Percentiles rank a stretch among this genome's conserved stretches.
phyloP scores from a whole-genome alignment of 2,113 vertebrate genomes.

The Leiothrix lutea region DNA sequence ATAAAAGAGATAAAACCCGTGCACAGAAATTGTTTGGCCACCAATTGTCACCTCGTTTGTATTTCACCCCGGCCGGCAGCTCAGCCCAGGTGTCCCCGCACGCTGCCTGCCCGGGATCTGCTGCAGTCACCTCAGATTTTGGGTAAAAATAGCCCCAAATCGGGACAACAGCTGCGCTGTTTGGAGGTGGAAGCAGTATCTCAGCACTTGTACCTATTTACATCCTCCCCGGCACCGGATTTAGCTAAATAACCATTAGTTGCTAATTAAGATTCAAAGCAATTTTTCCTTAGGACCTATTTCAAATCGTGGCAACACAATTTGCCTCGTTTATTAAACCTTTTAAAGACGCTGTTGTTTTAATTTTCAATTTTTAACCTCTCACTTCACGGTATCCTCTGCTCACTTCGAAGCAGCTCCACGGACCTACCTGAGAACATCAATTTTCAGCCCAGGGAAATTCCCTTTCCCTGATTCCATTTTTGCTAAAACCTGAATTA shows the following conservation, averaged over 20 bases:
- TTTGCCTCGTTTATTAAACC: not conserved
- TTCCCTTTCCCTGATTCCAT: not conserved
- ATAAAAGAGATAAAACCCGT: not conserved
- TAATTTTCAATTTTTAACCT: not conserved
- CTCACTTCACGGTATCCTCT: accelerated
- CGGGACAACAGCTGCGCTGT: not conserved
- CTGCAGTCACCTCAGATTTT: not conserved
- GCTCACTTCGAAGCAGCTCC: not conserved
- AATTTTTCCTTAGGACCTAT: not conserved
- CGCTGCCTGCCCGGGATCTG: not conserved
- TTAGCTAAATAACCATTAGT: not conserved
- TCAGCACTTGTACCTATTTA: not conserved
- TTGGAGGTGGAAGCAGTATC: not conserved
- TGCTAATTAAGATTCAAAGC: not conserved
- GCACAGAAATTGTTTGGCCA: not conserved
- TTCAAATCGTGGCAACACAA: not conserved
- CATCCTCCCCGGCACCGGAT: not conserved
- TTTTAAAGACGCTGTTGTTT: not conserved
- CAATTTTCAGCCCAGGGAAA: not conserved
- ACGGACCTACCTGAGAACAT: accelerated
- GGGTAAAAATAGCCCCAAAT: not conserved
- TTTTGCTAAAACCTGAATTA: not conserved
- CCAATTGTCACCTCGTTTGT: not conserved
- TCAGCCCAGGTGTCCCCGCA: not conserved
- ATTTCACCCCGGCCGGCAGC: not conserved